Conservation (phyloP, 2,797 vertebrate genomes). For the Alectoris magna region DNA sequence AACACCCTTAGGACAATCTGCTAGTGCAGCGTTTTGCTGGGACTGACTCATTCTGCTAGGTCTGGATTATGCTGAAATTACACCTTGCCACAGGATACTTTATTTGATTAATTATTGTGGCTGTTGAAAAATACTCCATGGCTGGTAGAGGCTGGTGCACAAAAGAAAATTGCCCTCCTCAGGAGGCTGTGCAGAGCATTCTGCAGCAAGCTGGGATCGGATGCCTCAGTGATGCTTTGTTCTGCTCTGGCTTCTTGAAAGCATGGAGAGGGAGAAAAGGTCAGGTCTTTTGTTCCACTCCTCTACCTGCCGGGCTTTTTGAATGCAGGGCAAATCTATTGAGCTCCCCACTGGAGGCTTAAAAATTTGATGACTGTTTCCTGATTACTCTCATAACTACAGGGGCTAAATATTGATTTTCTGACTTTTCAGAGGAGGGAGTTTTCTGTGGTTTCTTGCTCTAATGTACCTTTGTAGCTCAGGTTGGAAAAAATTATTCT, state of each 20-base stretch:
- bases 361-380: conserved; percentile 63
- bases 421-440: not conserved
- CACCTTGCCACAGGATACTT: conserved; percentile 57
- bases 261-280: conserved; percentile 9
- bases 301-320: not conserved
- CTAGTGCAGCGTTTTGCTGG: not conserved
- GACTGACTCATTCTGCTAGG: not conserved
- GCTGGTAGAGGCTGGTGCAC: not conserved
- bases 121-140: not conserved
- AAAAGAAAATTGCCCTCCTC: conserved; percentile 46
- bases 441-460: not conserved
- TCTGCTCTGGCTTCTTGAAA: not conserved
- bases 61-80: conserved; percentile 56
- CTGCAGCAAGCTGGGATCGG: not conserved
- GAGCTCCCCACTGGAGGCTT: conserved; percentile 50
- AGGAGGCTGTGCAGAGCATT: not conserved
- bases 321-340: conserved; percentile 45
- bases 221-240: not conserved
- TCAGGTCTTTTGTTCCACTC: conserved; percentile 54
- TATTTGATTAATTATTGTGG: conserved; percentile 57
- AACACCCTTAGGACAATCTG: fast-evolving
- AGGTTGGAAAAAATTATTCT: too few relatives aligned
- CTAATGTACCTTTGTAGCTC: not conserved
- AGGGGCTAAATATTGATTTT: not conserved
- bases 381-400: conserved; percentile 6